Evolutionary conservation across 2,797 vertebrate genomes (phyloP).

Genomic region (Myotis planiceps): DNA sequence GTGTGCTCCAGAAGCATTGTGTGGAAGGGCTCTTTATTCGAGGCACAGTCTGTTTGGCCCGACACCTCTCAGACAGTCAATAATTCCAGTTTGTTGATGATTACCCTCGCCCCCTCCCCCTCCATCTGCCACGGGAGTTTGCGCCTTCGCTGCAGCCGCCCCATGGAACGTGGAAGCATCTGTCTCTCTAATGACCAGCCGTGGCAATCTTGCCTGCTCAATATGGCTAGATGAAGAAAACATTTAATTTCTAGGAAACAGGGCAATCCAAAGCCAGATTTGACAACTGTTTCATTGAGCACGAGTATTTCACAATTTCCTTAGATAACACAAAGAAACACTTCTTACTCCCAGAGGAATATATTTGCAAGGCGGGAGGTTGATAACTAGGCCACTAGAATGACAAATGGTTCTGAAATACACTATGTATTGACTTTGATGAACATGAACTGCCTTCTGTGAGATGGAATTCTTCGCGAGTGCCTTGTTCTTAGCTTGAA

Average conservation of each 20-base stretch:
- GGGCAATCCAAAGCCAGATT: conserved; percentile 72
- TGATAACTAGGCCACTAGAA: conserved; percentile 64
- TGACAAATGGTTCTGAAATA: conserved; percentile 61
- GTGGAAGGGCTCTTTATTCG: conserved; percentile 40
- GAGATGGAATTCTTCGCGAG: not conserved
- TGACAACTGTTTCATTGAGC: conserved; percentile 77
- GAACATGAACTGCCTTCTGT: not conserved
- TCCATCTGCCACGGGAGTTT: conserved; percentile 74
- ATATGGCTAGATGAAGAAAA: conserved; percentile 80
- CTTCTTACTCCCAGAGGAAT: conserved; percentile 61
- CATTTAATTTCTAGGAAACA: conserved; percentile 78
- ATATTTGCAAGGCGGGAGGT: conserved; percentile 39
- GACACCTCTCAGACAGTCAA: conserved; percentile 58
- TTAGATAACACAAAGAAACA: conserved; percentile 66
- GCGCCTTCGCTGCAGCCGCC: conserved; percentile 48
- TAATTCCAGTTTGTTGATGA: conserved; percentile 70
- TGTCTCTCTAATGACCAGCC: conserved; percentile 80
- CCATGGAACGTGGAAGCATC: conserved; percentile 79
- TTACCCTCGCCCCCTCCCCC: conserved; percentile 64
- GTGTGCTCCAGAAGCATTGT: not conserved
- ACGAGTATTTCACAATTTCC: conserved; percentile 64
- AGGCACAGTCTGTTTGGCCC: conserved; percentile 56
- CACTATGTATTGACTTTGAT: conserved; percentile 49
- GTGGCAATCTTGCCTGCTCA: conserved; percentile 69
- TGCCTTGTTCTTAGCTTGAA: not conserved